Conservation (phyloP, 1,140 invertebrate species). For the Heliconius himera region DNA sequence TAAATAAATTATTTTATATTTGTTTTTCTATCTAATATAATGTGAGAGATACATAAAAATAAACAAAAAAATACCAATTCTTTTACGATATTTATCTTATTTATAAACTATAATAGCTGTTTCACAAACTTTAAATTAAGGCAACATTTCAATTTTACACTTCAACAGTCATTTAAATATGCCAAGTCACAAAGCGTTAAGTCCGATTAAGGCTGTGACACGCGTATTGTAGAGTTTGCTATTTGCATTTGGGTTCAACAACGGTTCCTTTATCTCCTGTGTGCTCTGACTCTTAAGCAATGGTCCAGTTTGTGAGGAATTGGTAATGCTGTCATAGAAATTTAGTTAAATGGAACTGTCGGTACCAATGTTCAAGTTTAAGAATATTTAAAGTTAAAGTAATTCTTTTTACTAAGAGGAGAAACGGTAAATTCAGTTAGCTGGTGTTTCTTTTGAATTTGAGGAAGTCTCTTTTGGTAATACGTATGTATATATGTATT, state of each 20-base stretch:
- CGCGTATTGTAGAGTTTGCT: not conserved
- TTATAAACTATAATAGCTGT: not conserved
- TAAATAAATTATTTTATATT: too few relatives aligned
- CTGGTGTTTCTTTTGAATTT: not conserved
- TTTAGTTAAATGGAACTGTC: slow-evolving; percentile 8
- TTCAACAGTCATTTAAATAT: not conserved
- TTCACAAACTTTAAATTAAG: not conserved
- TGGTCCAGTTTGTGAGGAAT: slow-evolving; percentile 18
- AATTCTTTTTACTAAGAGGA: not conserved
- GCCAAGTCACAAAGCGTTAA: not conserved
- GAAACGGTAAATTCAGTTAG: not conserved
- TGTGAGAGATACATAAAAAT: too few relatives aligned
- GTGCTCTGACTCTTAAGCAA: slow-evolving; percentile 16
- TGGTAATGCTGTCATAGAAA: slow-evolving; percentile 11
- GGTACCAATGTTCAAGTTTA: not conserved
- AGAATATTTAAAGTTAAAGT: not conserved
- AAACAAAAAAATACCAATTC: not conserved
- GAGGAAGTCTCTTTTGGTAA: not conserved
- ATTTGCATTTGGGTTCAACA: not conserved
- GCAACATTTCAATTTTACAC: slow-evolving; percentile 1
- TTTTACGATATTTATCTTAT: not conserved
- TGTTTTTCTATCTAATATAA: too few relatives aligned
- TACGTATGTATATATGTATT: too few relatives aligned
- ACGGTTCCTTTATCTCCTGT: slow-evolving; percentile 21
- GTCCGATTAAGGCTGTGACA: slow-evolving; percentile 6